phyloP scores from a whole-genome alignment of 2,113 vertebrate genomes.

The Spermophilus dauricus region DNA sequence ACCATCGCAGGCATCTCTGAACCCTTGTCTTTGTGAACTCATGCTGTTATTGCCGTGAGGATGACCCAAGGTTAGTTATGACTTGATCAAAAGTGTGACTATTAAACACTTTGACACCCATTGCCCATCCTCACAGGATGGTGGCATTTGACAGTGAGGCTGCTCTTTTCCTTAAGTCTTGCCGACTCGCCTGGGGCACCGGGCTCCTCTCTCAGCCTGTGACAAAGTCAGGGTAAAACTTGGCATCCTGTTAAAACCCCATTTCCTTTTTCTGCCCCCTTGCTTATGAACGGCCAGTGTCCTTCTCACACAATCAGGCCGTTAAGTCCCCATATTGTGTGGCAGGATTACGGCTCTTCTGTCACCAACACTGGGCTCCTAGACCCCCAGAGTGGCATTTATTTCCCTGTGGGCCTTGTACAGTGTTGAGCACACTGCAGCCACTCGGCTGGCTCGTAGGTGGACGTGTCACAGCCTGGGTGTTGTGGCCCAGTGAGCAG shows the following conservation, averaged over 20 bases:
- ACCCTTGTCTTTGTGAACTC: background rate
- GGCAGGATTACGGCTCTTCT: rapidly evolving
- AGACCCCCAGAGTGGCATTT: background rate
- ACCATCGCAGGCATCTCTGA: background rate
- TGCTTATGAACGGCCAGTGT: background rate
- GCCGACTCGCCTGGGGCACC: background rate
- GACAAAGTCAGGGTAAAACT: background rate
- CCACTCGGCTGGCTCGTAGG: background rate
- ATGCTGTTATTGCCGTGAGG: background rate
- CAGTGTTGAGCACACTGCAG: rapidly evolving
- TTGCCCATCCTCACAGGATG: rapidly evolving
- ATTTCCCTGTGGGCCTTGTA: rapidly evolving
- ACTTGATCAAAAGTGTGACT: background rate
- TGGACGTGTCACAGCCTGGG: background rate
- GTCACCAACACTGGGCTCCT: background rate
- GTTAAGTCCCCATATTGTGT: rapidly evolving
- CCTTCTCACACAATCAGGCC: rapidly evolving
- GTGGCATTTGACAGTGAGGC: background rate
- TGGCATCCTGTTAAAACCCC: background rate
- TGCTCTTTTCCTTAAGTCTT: background rate
- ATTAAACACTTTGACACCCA: background rate
- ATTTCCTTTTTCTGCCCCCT: background rate
- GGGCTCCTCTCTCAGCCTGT: rapidly evolving
- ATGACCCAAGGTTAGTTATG: background rate
- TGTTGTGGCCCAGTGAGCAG: too few species aligned